phyloP scores from a whole-genome alignment of 2,113 vertebrate species.

The Phrynosoma blainvillii region DNA sequence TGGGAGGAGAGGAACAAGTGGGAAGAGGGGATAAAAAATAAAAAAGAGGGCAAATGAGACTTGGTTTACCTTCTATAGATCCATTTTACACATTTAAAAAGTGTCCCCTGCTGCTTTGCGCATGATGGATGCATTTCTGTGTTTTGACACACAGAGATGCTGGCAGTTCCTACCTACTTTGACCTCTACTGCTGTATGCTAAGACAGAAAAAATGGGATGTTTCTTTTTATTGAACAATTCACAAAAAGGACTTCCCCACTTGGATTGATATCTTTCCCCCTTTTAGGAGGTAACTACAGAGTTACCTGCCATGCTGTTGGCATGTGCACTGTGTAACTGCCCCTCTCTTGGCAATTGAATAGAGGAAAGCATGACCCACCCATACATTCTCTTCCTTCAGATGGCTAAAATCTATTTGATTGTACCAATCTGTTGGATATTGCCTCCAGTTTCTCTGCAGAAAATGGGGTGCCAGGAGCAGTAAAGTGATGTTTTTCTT shows the following conservation, averaged over 20 bases:
- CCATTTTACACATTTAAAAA: not conserved
- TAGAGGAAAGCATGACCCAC: not conserved
- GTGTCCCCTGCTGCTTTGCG: not conserved
- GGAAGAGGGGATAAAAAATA: not conserved
- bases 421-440: not conserved
- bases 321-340: slow-evolving; percentile 12
- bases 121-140: not conserved
- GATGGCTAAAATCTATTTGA: not conserved
- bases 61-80: not conserved
- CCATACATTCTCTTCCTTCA: not conserved
- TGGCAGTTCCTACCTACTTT: not conserved
- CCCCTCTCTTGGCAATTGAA: too few species aligned
- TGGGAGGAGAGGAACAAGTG: not conserved
- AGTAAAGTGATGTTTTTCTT: too few species aligned
- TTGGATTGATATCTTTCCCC: not conserved
- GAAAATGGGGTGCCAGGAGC: not conserved
- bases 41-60: not conserved
- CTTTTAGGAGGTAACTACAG: not conserved
- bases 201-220: not conserved
- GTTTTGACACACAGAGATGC: not conserved
- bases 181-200: not conserved
- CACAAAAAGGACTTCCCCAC: not conserved
- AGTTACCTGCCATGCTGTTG: not conserved
- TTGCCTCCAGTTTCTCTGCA: not conserved
- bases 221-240: not conserved